A percentile compares a stretch with the other conserved stretches of the same genome.
Conservation (phyloP, 2,113 vertebrate genomes). For the Rhea pennata region DNA sequence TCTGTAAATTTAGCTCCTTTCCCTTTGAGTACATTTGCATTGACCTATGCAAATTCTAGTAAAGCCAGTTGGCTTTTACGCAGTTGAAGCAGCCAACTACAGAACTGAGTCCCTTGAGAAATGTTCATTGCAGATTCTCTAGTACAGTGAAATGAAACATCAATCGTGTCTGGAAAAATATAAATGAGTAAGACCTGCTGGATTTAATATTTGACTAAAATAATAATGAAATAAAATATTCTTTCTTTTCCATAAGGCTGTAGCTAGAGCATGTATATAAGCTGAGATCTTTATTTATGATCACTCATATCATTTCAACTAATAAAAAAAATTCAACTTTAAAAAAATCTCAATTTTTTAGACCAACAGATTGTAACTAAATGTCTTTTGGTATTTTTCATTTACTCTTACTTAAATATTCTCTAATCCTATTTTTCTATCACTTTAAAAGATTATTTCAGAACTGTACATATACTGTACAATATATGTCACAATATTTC, state of each 20-base stretch:
- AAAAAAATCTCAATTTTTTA: background rate
- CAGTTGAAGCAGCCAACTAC: background rate
- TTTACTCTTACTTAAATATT: background rate
- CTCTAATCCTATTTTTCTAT: background rate
- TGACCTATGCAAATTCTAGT: background rate
- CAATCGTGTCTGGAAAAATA: background rate
- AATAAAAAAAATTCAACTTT: background rate
- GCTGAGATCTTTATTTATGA: background rate
- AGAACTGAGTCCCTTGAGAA: background rate
- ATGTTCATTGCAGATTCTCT: background rate
- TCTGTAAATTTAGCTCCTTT: background rate
- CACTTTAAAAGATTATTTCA: background rate
- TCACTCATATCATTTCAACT: background rate
- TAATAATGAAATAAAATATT: background rate
- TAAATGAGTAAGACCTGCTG: background rate
- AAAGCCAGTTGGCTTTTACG: background rate
- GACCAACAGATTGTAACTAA: background rate
- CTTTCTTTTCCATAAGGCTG: background rate
- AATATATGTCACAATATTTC: background rate
- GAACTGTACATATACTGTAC: background rate
- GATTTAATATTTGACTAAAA: background rate
- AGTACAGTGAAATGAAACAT: background rate
- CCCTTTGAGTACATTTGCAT: background rate
- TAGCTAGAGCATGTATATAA: background rate
- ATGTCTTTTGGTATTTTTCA: background rate